Base-by-base conservation (phyloP, 2,888 invertebrate species). In the Hemistola chrysoprasaria region DNA sequence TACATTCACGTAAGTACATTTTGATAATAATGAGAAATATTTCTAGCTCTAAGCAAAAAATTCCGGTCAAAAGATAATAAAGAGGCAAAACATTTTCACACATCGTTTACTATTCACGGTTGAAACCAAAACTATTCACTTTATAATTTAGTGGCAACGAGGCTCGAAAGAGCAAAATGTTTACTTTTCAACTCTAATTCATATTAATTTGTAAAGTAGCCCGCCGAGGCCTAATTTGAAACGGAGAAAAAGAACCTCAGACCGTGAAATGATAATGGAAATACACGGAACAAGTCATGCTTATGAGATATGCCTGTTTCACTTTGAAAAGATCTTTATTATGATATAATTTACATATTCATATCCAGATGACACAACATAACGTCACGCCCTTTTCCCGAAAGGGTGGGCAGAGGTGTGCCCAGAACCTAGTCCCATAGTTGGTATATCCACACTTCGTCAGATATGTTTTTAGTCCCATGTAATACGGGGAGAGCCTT, bases 201-300 rank as follows among this genome's bases (percentile, higher is more conserved):
- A 34, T 43, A 33, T 43, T 43, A 37, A 38, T 43, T 43, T 34
- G 28, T 25, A 25, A 42, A 29, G 42, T 42, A 33, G 29, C 33
- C 22, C 33, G 22, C 25, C 28, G 16, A 7, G 10, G 6, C 25
- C 10, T 38, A 37, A 37, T 34, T 38, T 22, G 24, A 38, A 34
- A 20, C 33, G 23, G 8, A 8, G 28, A 24, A 11, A 31, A 11
- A 11, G 10, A 26, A 20, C 36, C 22, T 20, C 22, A 23, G 30
- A 30, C 35, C 11, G 9, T 35, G 8, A 30, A 40, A 32, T 24
- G 16, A n/a, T 36, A 24, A 36, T 41, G 36, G 22, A 42, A 36
- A 42, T 32, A 42, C 32, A 22, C 11, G 26, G 29, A 31, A 35
- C 2, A 16, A 3, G 16, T n/a, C n/a, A n/a, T n/a, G n/a, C n/a